Percentiles rank a stretch among this genome's conserved stretches.
phyloP scores from a whole-genome alignment of 2,888 invertebrate genomes.

The Allophyes oxyacanthae region DNA sequence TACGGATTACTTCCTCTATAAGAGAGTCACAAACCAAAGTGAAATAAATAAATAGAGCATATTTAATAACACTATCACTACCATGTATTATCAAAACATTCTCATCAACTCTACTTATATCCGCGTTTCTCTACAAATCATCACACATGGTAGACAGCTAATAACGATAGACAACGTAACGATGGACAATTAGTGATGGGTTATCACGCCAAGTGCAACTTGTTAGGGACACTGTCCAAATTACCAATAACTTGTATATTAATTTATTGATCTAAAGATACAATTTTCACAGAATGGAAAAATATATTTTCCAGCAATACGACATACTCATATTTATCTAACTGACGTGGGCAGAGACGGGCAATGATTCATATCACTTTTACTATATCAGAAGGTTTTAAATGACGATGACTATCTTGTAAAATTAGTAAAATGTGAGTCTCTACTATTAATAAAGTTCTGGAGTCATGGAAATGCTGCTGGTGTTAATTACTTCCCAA shows the following conservation, averaged over 20 bases:
- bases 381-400: constrained; percentile 58
- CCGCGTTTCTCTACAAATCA: constrained; percentile 38
- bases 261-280: constrained; percentile 28
- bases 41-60: too few species aligned
- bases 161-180: constrained; percentile 19
- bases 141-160: constrained; percentile 30
- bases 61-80: background rate
- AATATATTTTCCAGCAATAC: constrained; percentile 55
- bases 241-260: constrained; percentile 35
- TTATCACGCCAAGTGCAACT: constrained; percentile 30
- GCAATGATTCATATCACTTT: constrained; percentile 64
- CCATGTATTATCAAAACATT: constrained; percentile 13
- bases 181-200: constrained; percentile 26
- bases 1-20: background rate
- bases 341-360: constrained; percentile 59
- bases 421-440: constrained; percentile 57
- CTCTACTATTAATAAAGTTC: constrained; percentile 48
- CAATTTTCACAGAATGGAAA: constrained; percentile 41
- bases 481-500: constrained; percentile 13
- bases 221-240: constrained; percentile 36
- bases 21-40: background rate
- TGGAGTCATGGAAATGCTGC: constrained; percentile 41
- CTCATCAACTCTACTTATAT: constrained; percentile 13
- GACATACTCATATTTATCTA: constrained; percentile 55
- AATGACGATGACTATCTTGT: constrained; percentile 58